Base-by-base conservation (phyloP, 2,797 vertebrate genomes). In the Hybognathus amarus region DNA sequence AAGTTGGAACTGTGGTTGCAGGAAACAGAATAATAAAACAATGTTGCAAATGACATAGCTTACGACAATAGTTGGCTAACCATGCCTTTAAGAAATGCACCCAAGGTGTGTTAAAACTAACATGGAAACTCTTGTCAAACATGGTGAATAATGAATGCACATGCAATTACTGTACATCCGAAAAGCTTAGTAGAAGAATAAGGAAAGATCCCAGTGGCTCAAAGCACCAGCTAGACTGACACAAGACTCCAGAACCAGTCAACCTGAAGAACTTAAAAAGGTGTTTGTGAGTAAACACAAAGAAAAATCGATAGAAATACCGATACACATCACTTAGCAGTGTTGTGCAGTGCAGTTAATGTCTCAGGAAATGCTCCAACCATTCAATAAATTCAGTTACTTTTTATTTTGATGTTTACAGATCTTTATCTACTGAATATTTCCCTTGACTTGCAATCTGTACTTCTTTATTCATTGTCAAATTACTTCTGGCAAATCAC, bases 241-340 rank as follows among this genome's bases (percentile, higher is more conserved):
- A 22, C 73, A 56, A 56, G 50, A 56, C 73, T 38, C 50, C 50
- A n/a, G 73, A 56, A 56, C 20, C 52, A 56, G 52, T 75, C 50
- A 75, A 75, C 52, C 33, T n/a, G 3, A 38, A 36, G 15, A 20
- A 13, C 20, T n/a, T 36, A 2, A 38, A 52, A 54, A 5, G 45
- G 12, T n/a, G 20, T 54, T 6, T 56, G 9, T 10, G 8, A 56
- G 22, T 24, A 38, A 24, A 38, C 33, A 59, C 13, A 56, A n/a
- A 54, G 18, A 36, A 17, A 56, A 22, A 73, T 52, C 27, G 33
- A 73, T 22, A 13, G 12, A 22, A 52, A 73, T 73, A 33, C 70
- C 18, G 52, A 54, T 73, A 52, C 70, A 73, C 27, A 73, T 75
- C 50, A 75, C 52, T 40, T 75, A 24, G 73, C 33, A 6, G 45